A percentile compares a stretch with the other conserved stretches of the same genome.
Evolutionary conservation across 2,113 vertebrate genomes (phyloP).

Genomic region (Sula dactylatra): DNA sequence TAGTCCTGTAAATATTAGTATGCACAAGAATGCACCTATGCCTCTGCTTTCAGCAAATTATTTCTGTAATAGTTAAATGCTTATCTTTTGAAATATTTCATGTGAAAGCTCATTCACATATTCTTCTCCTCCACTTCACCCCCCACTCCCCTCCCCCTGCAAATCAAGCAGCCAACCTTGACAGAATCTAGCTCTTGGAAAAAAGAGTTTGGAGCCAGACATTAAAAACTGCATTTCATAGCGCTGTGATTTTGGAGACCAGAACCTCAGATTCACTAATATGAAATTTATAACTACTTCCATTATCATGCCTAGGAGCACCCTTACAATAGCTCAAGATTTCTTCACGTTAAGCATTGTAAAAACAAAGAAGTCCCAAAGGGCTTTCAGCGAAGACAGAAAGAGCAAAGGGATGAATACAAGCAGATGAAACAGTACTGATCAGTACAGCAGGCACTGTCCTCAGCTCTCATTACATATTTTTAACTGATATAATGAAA

Average conservation of each 20-base stretch:
- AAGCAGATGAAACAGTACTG: not conserved
- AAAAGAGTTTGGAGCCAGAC: not conserved
- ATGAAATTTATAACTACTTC: not conserved
- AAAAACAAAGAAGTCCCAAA: not conserved
- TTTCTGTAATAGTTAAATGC: not conserved
- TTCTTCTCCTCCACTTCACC: too few species aligned
- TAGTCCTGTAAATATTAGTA: not conserved
- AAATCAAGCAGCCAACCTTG: not conserved
- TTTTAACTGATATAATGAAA: not conserved
- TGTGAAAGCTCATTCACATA: not conserved
- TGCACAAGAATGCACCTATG: not conserved
- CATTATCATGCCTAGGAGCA: not conserved
- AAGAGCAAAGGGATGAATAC: not conserved
- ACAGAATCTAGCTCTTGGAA: not conserved
- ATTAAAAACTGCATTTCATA: not conserved
- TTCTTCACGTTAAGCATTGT: not conserved
- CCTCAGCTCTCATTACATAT: not conserved
- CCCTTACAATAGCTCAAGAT: not conserved
- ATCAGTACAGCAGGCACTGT: not conserved
- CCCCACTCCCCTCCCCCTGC: too few species aligned
- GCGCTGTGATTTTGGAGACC: not conserved
- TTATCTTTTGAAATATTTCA: not conserved
- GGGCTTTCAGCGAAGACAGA: not conserved
- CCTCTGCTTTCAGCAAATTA: not conserved
- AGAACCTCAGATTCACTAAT: not conserved